phyloP scores from a whole-genome alignment of 2,113 vertebrate genomes.

The Cairina moschata region DNA sequence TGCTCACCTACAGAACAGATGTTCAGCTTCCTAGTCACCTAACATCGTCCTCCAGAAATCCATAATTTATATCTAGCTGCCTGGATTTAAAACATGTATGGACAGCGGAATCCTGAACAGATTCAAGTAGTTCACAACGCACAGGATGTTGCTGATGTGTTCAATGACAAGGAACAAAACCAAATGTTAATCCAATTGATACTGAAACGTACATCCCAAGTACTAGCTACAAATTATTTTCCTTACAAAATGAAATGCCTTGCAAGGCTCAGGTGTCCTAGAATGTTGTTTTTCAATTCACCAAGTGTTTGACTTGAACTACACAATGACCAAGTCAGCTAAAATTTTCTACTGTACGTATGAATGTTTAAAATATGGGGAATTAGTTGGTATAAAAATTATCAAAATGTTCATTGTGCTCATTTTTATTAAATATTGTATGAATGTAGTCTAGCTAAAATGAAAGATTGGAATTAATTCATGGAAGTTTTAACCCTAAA shows the following conservation, averaged over 20 bases:
- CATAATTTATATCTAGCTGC: not conserved
- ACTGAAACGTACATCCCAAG: not conserved
- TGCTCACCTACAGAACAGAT: conserved; percentile 73
- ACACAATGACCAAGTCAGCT: not conserved
- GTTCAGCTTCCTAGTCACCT: conserved; percentile 63
- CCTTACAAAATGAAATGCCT: not conserved
- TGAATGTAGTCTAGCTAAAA: not conserved
- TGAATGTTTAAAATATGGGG: not conserved
- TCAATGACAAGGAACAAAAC: not conserved
- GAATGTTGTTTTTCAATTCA: not conserved
- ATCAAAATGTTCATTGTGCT: not conserved
- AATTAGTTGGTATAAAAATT: not conserved
- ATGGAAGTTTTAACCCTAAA: not conserved
- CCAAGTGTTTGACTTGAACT: not conserved
- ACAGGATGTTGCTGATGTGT: not conserved
- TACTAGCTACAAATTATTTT: not conserved
- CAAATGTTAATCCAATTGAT: not conserved
- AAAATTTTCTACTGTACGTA: not conserved
- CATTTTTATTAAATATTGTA: not conserved
- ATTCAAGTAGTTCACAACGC: not conserved
- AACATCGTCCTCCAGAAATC: conserved; percentile 30
- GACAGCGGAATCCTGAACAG: not conserved
- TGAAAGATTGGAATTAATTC: not conserved
- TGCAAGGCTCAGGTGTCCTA: not conserved
- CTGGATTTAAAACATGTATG: not conserved